Conservation (phyloP, 2,888 invertebrate genomes). For the Miltochrista miniata region DNA sequence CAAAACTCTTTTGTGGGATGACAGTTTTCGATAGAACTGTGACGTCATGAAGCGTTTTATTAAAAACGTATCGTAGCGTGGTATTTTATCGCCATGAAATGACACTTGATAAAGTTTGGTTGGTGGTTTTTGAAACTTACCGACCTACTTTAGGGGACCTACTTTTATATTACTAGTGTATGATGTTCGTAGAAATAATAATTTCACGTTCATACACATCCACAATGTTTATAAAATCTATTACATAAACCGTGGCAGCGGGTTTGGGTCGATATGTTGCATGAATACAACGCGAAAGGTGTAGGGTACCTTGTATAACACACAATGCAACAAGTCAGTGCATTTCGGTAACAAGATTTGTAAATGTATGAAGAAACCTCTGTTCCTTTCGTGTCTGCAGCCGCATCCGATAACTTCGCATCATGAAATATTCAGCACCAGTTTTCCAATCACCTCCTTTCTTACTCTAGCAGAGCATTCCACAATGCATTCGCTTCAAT, state of each 20-base stretch:
- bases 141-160: too few relatives aligned
- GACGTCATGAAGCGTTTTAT: neutral
- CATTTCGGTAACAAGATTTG: too few relatives aligned
- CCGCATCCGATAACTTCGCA: neutral
- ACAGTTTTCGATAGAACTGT: neutral
- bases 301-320: neutral
- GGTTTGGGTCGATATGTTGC: too few relatives aligned
- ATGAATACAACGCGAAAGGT: too few relatives aligned
- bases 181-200: too few relatives aligned
- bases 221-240: too few relatives aligned
- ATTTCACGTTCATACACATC: too few relatives aligned
- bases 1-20: neutral
- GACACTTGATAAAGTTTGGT: too few relatives aligned
- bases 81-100: too few relatives aligned
- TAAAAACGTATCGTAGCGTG: neutral
- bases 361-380: neutral
- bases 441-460: constrained; percentile 2
- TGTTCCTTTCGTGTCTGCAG: constrained; percentile 2
- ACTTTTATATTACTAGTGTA: too few relatives aligned
- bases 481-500: constrained; percentile 10
- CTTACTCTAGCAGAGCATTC: constrained; percentile 6
- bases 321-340: neutral
- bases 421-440: constrained; percentile 29
- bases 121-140: too few relatives aligned
- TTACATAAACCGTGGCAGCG: too few relatives aligned